Evolutionary conservation across 2,113 vertebrate species (phyloP).

Genomic region (Dermatemys mawii): DNA sequence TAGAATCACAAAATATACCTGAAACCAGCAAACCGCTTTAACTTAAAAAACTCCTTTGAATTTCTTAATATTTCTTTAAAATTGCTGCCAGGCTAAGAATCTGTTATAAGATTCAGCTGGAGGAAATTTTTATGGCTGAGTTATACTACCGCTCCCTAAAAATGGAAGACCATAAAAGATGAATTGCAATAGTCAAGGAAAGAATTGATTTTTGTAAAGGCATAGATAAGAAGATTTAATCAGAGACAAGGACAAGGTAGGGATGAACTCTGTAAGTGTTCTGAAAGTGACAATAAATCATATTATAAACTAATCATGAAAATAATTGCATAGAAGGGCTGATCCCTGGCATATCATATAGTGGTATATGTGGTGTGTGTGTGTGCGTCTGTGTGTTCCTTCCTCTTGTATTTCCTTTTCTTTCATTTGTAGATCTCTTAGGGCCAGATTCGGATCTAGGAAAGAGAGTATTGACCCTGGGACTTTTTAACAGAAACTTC

Average conservation of each 20-base stretch:
- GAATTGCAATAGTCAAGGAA: background rate
- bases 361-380: background rate
- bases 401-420: background rate
- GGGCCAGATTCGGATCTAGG: rapidly evolving
- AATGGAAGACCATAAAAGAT: background rate
- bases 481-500: background rate
- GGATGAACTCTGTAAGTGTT: background rate
- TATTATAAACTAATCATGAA: background rate
- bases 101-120: background rate
- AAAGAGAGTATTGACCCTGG: background rate
- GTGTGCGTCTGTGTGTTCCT: background rate
- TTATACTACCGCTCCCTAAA: background rate
- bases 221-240: slow-evolving; percentile 2
- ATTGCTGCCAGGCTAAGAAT: slow-evolving; percentile 2
- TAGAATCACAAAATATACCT: background rate
- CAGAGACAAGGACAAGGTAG: background rate
- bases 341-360: background rate
- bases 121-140: slow-evolving; percentile 14
- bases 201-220: background rate
- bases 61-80: slow-evolving; percentile 37
- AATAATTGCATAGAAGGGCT: background rate
- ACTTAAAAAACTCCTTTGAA: background rate
- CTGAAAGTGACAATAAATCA: background rate
- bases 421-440: background rate
- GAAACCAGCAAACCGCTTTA: background rate